Percentiles rank a stretch among this genome's conserved stretches.
Conservation (phyloP, 2,113 vertebrate species). For the Calidris pugnax region DNA sequence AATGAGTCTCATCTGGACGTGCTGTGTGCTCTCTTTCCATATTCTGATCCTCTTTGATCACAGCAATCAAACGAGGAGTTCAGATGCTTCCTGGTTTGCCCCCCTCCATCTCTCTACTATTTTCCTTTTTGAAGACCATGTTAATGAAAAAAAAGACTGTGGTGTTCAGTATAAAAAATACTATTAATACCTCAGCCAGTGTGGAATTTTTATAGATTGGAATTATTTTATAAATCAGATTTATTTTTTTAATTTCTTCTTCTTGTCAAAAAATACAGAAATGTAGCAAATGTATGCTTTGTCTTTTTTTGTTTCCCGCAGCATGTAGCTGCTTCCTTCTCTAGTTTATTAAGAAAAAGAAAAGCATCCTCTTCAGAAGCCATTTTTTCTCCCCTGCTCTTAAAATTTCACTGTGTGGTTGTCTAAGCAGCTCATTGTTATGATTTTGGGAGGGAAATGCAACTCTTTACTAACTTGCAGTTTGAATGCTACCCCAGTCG, state of each 20-base stretch:
- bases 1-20: constrained; percentile 17
- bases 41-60: constrained; percentile 39
- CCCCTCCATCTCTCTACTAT: background rate
- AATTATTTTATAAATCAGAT: background rate
- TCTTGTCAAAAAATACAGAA: background rate
- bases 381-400: background rate
- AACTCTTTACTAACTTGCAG: background rate
- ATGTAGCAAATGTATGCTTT: background rate
- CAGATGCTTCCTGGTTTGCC: background rate
- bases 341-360: background rate
- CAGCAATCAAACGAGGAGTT: background rate
- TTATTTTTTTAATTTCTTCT: background rate
- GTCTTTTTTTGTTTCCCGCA: background rate
- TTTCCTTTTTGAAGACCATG: background rate
- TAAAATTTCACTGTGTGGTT: background rate
- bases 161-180: background rate
- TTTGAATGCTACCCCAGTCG: background rate
- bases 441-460: background rate
- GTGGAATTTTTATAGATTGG: background rate
- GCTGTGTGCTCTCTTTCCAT: constrained; percentile 34
- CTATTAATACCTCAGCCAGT: background rate
- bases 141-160: constrained; percentile 36
- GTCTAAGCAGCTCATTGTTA: background rate
- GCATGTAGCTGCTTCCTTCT: background rate
- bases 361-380: background rate